phyloP scores from a whole-genome alignment of 2,888 invertebrate species.

The Odontocolon sp. region DNA sequence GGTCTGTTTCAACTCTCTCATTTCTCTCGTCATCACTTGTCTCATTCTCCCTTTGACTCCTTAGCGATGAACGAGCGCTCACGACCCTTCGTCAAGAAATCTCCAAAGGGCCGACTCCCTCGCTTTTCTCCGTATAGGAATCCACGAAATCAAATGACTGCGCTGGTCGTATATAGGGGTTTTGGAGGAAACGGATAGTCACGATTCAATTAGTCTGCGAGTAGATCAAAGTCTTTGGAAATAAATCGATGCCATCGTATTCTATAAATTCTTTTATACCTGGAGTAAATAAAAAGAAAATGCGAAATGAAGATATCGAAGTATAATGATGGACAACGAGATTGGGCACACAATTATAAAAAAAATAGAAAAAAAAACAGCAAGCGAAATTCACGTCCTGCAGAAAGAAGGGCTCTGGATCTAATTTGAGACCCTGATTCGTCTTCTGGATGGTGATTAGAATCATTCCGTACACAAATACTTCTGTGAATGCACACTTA shows the following conservation, averaged over 20 bases:
- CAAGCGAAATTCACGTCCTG: too few species aligned
- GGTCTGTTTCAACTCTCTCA: constrained; percentile 18
- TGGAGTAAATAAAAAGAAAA: neutral
- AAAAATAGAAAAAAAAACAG: constrained; percentile 24
- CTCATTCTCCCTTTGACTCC: constrained; percentile 42
- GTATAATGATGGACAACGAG: neutral
- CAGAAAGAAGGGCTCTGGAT: constrained; percentile 24
- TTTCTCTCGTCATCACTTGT: constrained; percentile 23
- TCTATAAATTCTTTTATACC: constrained; percentile 8
- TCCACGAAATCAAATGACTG: constrained; percentile 52
- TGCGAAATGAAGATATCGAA: neutral
- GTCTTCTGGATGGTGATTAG: constrained; percentile 19
- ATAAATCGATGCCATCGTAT: constrained; percentile 31
- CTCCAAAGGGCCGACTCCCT: constrained; percentile 53
- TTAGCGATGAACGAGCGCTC: constrained; percentile 18
- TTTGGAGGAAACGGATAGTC: constrained; percentile 26
- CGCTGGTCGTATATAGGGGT: neutral
- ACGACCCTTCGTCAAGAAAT: constrained; percentile 55
- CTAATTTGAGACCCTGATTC: constrained; percentile 36
- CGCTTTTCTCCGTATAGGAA: constrained; percentile 29
- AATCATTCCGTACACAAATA: constrained; percentile 18
- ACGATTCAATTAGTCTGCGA: constrained; percentile 50
- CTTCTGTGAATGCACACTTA: neutral
- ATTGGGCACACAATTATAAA: constrained; percentile 5
- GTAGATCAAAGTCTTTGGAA: constrained; percentile 46